Evolutionary conservation across 2,113 vertebrate genomes (phyloP).

Genomic region (Centropus bengalensis): DNA sequence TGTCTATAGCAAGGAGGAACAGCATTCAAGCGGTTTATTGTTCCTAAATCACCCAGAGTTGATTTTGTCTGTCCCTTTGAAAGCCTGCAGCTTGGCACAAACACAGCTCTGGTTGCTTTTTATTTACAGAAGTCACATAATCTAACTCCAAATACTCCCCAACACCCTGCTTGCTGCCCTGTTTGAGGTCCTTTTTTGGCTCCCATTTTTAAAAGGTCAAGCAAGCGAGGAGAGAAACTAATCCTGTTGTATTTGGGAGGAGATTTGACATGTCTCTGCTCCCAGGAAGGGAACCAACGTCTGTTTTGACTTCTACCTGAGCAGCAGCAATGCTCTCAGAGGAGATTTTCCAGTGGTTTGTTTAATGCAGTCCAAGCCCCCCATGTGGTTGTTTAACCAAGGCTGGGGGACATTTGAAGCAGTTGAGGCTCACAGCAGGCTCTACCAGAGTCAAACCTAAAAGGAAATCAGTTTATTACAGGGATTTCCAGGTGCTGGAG

Average conservation of each 20-base stretch:
- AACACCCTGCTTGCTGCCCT: neutral
- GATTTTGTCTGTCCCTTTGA: neutral
- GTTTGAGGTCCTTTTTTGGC: neutral
- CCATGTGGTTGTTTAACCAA: fast-evolving
- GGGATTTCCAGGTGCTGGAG: neutral
- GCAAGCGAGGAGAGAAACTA: neutral
- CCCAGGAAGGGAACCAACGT: neutral
- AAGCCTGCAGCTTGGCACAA: neutral
- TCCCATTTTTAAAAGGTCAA: conserved; percentile 3
- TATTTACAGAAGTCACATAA: neutral
- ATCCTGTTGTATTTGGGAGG: neutral
- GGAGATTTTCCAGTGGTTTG: neutral
- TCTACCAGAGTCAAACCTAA: neutral
- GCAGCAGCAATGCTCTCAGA: neutral
- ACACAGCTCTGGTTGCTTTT: neutral
- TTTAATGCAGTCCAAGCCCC: neutral
- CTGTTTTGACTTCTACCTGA: neutral
- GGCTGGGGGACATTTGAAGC: neutral
- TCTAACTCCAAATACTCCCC: neutral
- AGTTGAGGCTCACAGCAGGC: neutral
- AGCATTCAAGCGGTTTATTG: neutral
- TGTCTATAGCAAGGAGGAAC: neutral
- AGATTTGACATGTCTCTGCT: neutral
- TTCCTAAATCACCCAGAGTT: neutral
- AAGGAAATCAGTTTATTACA: neutral